Evolutionary conservation across 2,797 vertebrate species (phyloP).

Genomic region (Channallabes apus): DNA sequence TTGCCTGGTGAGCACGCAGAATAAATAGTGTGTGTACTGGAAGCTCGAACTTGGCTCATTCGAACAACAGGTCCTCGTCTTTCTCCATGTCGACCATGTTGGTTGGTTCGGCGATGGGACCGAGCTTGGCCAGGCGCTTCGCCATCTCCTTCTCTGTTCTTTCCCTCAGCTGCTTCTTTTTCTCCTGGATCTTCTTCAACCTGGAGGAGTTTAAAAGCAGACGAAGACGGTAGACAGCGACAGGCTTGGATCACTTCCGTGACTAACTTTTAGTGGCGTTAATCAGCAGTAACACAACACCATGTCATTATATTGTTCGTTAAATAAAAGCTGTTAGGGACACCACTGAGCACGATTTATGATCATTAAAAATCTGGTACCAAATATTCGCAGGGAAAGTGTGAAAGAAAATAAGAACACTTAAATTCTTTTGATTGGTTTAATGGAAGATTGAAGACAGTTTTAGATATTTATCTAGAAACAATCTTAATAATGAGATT

Average conservation of each 20-base stretch:
- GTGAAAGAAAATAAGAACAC: neutral
- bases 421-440: neutral
- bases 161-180: slow-evolving; percentile 94
- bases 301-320: neutral
- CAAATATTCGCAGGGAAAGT: no score
- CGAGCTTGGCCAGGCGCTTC: slow-evolving; percentile 73
- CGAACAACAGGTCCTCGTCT: slow-evolving; percentile 94
- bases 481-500: neutral
- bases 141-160: slow-evolving; percentile 86
- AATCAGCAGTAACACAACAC: neutral
- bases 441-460: neutral
- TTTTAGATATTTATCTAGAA: neutral
- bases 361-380: neutral
- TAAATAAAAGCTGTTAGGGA: neutral
- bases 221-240: neutral
- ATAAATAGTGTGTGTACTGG: slow-evolving; percentile 69
- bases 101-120: slow-evolving; percentile 81
- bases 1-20: slow-evolving; percentile 67
- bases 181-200: slow-evolving; percentile 99
- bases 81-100: slow-evolving; percentile 91
- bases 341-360: neutral
- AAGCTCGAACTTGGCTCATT: slow-evolving; percentile 69
- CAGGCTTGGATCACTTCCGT: neutral
- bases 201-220: slow-evolving; percentile 62
- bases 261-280: neutral